phyloP scores from a whole-genome alignment of 2,888 invertebrate species.

The Euplagia quadripunctaria region DNA sequence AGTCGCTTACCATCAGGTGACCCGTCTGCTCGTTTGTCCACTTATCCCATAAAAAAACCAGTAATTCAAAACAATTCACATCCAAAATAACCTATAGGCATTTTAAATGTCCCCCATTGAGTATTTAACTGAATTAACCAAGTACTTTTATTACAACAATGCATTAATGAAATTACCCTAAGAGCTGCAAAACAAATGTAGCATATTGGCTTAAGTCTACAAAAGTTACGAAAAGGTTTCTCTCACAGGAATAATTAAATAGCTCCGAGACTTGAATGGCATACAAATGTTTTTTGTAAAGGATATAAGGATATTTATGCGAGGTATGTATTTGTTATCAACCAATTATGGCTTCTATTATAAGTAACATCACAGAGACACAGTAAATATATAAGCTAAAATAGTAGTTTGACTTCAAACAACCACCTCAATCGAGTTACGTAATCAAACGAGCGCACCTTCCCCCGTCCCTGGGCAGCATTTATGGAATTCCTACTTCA shows the following conservation, averaged over 20 bases:
- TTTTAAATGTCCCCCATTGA: neutral
- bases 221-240: slow-evolving; percentile 3
- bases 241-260: slow-evolving; percentile 10
- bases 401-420: too few relatives aligned
- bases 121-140: slow-evolving; percentile 8
- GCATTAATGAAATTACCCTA: slow-evolving; percentile 26
- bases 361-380: neutral
- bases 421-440: too few relatives aligned
- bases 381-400: too few relatives aligned
- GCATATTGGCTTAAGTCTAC: slow-evolving; percentile 4
- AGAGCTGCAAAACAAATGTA: slow-evolving; percentile 18
- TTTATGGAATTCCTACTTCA: too few relatives aligned
- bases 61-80: neutral
- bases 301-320: neutral
- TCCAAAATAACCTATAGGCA: neutral
- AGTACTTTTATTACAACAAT: slow-evolving; percentile 19
- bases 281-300: neutral
- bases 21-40: too few relatives aligned
- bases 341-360: neutral
- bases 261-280: neutral
- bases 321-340: neutral
- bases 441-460: too few relatives aligned
- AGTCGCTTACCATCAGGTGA: too few relatives aligned
- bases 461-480: too few relatives aligned
- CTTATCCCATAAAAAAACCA: too few relatives aligned